phyloP scores from a whole-genome alignment of 2,888 invertebrate species.

The Cremastinae sp. region DNA sequence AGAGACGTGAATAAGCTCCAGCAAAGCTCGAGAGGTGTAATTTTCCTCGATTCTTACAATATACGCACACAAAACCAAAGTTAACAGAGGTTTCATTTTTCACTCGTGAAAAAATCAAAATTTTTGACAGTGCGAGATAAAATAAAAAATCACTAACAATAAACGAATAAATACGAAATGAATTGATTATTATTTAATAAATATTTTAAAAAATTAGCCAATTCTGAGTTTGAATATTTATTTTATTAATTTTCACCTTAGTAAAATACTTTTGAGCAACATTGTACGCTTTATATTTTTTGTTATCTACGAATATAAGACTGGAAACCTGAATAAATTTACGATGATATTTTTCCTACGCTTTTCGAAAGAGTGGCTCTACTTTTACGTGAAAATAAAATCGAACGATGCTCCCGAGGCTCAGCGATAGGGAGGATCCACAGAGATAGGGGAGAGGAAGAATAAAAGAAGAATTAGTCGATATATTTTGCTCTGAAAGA shows the following conservation, averaged over 20 bases:
- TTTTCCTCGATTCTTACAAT: background rate
- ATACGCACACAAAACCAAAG: background rate
- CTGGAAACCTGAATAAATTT: too few species aligned
- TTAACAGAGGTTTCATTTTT: slow-evolving; percentile 10
- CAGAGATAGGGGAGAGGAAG: background rate
- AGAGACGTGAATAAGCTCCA: slow-evolving; percentile 13
- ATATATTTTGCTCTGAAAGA: background rate
- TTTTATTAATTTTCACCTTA: too few species aligned
- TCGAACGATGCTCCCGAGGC: background rate
- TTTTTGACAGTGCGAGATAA: too few species aligned
- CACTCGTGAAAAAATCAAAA: too few species aligned
- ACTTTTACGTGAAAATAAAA: slow-evolving; percentile 17
- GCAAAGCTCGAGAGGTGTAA: slow-evolving; percentile 8
- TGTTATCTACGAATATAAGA: too few species aligned
- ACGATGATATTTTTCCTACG: background rate
- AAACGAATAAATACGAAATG: too few species aligned
- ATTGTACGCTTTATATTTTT: too few species aligned
- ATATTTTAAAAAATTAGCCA: too few species aligned
- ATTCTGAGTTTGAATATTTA: too few species aligned
- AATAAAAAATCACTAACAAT: too few species aligned
- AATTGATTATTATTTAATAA: too few species aligned
- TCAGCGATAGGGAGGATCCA: background rate
- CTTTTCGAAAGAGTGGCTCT: background rate
- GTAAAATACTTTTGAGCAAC: too few species aligned
- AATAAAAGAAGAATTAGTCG: background rate